Evolutionary conservation across 2,797 vertebrate genomes (phyloP).

Genomic region (Danio tinwini): DNA sequence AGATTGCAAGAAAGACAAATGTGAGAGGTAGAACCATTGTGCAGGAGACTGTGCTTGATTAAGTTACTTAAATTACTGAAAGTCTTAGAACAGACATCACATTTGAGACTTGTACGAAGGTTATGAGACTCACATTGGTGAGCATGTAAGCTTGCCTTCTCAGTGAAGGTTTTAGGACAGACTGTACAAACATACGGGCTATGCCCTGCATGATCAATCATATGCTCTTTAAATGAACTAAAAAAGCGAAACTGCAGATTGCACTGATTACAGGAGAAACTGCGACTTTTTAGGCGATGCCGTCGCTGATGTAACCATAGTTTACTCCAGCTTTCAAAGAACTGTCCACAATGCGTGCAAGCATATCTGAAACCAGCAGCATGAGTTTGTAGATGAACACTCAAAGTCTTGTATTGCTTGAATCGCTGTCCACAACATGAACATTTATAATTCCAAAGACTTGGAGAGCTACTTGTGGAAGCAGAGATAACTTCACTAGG

Average conservation of each 20-base stretch:
- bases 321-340: slow-evolving; percentile 58
- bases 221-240: slow-evolving; percentile 61
- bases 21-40: slow-evolving; percentile 54
- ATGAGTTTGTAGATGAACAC: slow-evolving; percentile 46
- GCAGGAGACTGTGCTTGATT: slow-evolving; percentile 61
- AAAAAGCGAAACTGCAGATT: slow-evolving; percentile 62
- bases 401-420: slow-evolving; percentile 36
- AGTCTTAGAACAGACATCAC: slow-evolving; percentile 62
- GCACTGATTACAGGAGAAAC: slow-evolving; percentile 62
- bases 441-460: slow-evolving; percentile 41
- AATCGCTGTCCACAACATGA: slow-evolving; percentile 50
- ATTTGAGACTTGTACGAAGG: slow-evolving; percentile 44
- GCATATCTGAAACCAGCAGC: slow-evolving; percentile 45
- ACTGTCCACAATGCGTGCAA: slow-evolving; percentile 57
- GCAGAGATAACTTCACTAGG: slow-evolving; percentile 24
- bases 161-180: slow-evolving; percentile 55
- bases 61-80: slow-evolving; percentile 61
- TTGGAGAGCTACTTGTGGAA: slow-evolving; percentile 26
- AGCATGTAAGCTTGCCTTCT: slow-evolving; percentile 27
- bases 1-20: slow-evolving; percentile 52
- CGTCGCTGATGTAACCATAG: slow-evolving; percentile 58
- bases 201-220: slow-evolving; percentile 60
- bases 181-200: slow-evolving; percentile 57
- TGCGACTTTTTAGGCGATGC: slow-evolving; percentile 37
- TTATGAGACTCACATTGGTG: slow-evolving; percentile 51